phyloP scores from a whole-genome alignment of 2,888 invertebrate genomes.

The Drosophila greeni region DNA sequence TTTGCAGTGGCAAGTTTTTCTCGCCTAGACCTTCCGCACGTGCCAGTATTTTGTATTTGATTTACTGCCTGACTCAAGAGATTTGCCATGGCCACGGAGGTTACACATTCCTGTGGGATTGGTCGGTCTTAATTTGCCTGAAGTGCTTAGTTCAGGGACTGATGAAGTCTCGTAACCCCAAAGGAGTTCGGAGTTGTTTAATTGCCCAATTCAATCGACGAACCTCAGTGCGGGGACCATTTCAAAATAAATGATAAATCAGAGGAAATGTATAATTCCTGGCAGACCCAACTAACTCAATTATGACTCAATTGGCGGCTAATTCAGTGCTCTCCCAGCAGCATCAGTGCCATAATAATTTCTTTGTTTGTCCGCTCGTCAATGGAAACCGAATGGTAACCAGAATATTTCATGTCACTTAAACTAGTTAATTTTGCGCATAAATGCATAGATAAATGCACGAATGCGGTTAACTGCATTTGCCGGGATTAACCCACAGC shows the following conservation, averaged over 20 bases:
- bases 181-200: not conserved
- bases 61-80: constrained; percentile 59
- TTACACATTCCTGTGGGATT: constrained; percentile 10
- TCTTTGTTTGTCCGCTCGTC: constrained; percentile 33
- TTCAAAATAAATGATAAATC: constrained; percentile 9
- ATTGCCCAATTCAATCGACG: not conserved
- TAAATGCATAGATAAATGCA: constrained; percentile 63
- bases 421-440: constrained; percentile 71
- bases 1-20: constrained; percentile 50
- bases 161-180: constrained; percentile 1
- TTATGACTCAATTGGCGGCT: constrained; percentile 57
- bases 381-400: constrained; percentile 49
- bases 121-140: constrained; percentile 23
- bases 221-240: not conserved
- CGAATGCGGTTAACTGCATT: constrained; percentile 48
- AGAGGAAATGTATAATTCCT: constrained; percentile 13
- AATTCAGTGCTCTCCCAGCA: constrained; percentile 51
- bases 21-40: constrained; percentile 50
- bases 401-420: constrained; percentile 67
- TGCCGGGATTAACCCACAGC: constrained; percentile 18
- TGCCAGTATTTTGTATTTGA: constrained; percentile 69
- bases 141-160: constrained; percentile 7
- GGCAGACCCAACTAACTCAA: constrained; percentile 43
- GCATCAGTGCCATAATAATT: constrained; percentile 30
- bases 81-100: constrained; percentile 24